These are phyloP conservation scores for Drosophila yooni DNA, from an alignment of 2,888 invertebrate species.

Conservation along the genomic window DNA sequence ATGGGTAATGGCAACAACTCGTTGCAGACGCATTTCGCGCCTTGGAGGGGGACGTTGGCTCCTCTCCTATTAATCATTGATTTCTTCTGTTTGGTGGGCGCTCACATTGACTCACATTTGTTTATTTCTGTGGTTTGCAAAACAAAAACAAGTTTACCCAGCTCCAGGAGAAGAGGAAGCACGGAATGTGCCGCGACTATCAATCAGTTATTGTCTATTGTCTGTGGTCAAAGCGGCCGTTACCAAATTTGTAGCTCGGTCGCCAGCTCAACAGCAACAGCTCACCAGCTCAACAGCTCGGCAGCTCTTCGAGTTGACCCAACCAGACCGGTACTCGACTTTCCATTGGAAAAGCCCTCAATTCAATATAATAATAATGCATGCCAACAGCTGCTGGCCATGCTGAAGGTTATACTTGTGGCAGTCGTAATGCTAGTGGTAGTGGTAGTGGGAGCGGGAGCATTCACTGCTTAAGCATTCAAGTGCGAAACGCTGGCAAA, in stretches of 20 bases:
- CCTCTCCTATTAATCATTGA: constrained; percentile 72
- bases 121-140: constrained; percentile 61
- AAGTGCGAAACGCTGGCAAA: constrained; percentile 54
- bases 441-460: constrained; percentile 28
- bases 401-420: constrained; percentile 60
- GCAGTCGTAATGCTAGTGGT: constrained; percentile 28
- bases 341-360: constrained; percentile 78
- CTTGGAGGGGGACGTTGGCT: constrained; percentile 27
- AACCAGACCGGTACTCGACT: constrained; percentile 65
- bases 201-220: constrained; percentile 76
- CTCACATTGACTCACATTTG: constrained; percentile 51
- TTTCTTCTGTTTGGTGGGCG: constrained; percentile 42
- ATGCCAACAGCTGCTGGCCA: constrained; percentile 23
- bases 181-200: constrained; percentile 80
- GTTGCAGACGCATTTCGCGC: constrained; percentile 36
- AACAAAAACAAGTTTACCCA: constrained; percentile 71
- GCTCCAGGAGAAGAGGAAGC: constrained; percentile 43
- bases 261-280: not conserved
- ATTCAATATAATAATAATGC: constrained; percentile 22
- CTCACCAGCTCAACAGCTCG: not conserved
- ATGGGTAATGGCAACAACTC: constrained; percentile 35
- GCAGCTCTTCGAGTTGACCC: constrained; percentile 38
- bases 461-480: constrained; percentile 56
- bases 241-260: constrained; percentile 63
- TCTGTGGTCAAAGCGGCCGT: constrained; percentile 58